Base-by-base conservation (phyloP, 2,888 invertebrate species). In the Eledone cirrhosa region DNA sequence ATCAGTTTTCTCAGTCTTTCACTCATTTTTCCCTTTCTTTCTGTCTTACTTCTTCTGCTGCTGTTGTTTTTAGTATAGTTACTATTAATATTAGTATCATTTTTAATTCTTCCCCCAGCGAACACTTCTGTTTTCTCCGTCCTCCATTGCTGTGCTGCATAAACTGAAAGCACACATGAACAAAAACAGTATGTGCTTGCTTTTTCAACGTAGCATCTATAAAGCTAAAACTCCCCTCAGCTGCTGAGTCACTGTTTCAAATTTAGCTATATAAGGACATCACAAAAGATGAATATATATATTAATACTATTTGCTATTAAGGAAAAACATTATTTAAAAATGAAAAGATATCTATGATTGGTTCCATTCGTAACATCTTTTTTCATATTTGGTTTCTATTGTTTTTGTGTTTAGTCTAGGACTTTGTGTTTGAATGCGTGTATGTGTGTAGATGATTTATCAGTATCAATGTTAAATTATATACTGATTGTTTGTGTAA, bases 51-150 rank as follows among this genome's bases (percentile, higher is more conserved):
- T 22, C 63, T 11, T 19, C 19, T 11, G 27, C 27, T 63, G 22
- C 11, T 27, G 24, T 27, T 7, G 13, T 59, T 13, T 63, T 63
- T 63, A 27, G 13, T 65, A 4, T 65, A n/a, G n/a, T n/a, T n/a
- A n/a, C n/a, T n/a, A n/a, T n/a, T n/a, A n/a, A n/a, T n/a, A n/a
- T n/a, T 7, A 67, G 29, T 24, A 29, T 29, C 1, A 13, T 4
- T 27, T 13, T 67, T 69, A 11, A 31, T 19, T 33, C 8, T 3
- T 22, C 33, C 22, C 31, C 72, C 72, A 72, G 72, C 72, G 7
- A 72, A 72, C 72, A 72, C 72, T 72, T 48, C 48, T 76, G 76
- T 76, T 76, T 76, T 76, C 48, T 76, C 76, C 76, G 76, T 76
- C 76, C 76, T 76, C 48, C 76, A 76, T 76, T 76, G 48, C 47